phyloP scores from a whole-genome alignment of 1,140 invertebrate genomes.

The Bradysia coprophila region DNA sequence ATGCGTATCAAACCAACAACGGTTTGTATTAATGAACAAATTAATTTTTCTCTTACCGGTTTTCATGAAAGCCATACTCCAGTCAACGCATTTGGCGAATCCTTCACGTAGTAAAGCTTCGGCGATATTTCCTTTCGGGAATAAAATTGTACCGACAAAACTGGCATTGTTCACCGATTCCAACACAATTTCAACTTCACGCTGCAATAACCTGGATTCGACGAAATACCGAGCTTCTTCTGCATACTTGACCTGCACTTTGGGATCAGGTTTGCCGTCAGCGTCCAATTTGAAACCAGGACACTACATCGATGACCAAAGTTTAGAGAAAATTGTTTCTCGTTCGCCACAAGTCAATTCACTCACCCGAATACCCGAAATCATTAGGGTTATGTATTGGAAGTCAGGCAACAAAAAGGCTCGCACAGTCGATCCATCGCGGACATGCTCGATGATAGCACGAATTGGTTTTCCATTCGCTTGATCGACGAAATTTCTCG shows the following conservation, averaged over 20 bases:
- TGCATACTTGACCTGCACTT: constrained; percentile 27
- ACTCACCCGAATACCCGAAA: constrained; percentile 76
- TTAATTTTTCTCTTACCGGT: constrained; percentile 26
- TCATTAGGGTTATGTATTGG: constrained; percentile 79
- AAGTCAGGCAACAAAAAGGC: constrained; percentile 50
- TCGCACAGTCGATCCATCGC: constrained; percentile 88
- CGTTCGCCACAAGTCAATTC: neutral
- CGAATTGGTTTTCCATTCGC: constrained; percentile 57
- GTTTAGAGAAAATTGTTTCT: neutral
- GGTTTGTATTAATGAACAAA: neutral
- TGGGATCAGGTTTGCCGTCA: constrained; percentile 42
- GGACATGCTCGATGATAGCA: constrained; percentile 87
- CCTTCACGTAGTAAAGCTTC: constrained; percentile 80
- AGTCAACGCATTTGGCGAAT: constrained; percentile 92
- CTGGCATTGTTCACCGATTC: constrained; percentile 85
- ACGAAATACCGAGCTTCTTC: constrained; percentile 60
- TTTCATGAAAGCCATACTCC: constrained; percentile 83
- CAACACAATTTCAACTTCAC: constrained; percentile 82
- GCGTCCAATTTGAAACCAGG: constrained; percentile 52
- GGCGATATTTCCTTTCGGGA: constrained; percentile 89
- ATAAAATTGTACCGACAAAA: constrained; percentile 85
- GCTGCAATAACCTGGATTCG: constrained; percentile 76
- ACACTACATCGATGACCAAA: constrained; percentile 27
- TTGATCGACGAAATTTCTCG: constrained; percentile 63
- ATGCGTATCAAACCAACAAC: no score